A percentile compares a stretch with the other conserved stretches of the same genome.
phyloP scores from a whole-genome alignment of 2,797 vertebrate genomes.

The Poecilia gillii region DNA sequence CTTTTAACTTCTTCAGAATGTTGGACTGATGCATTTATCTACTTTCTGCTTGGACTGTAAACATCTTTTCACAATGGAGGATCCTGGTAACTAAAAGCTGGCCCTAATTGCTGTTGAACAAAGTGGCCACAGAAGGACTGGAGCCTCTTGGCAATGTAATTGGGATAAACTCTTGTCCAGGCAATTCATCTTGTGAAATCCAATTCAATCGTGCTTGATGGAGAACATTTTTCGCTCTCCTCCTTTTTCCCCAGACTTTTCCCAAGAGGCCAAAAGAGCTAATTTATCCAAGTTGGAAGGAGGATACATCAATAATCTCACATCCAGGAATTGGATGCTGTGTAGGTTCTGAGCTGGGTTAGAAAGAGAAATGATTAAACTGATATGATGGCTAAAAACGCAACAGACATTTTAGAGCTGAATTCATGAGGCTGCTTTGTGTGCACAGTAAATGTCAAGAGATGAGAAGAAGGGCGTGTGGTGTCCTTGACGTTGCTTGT shows the following conservation, averaged over 20 bases:
- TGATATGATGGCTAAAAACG: constrained; percentile 41
- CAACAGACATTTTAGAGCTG: constrained; percentile 24
- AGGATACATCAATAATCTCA: constrained; percentile 71
- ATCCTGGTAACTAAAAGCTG: constrained; percentile 63
- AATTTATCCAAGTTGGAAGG: constrained; percentile 62
- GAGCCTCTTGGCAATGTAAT: constrained; percentile 72
- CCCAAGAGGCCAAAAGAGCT: constrained; percentile 61
- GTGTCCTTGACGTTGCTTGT: neutral
- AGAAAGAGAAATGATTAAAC: constrained; percentile 39
- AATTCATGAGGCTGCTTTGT: constrained; percentile 24
- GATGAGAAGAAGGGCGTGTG: constrained; percentile 17
- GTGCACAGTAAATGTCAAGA: constrained; percentile 30
- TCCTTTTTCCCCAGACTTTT: constrained; percentile 52
- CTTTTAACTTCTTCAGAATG: constrained; percentile 47
- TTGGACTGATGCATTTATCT: constrained; percentile 51
- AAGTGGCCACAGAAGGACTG: constrained; percentile 58
- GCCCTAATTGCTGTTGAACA: constrained; percentile 75
- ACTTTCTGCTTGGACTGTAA: constrained; percentile 58
- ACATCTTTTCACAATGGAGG: constrained; percentile 57
- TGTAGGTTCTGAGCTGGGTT: constrained; percentile 32
- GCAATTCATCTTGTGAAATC: constrained; percentile 80
- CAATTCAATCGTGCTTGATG: constrained; percentile 78
- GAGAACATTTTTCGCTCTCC: constrained; percentile 68
- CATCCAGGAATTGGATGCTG: constrained; percentile 51
- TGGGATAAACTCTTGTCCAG: constrained; percentile 77